Conservation (phyloP, 2,113 vertebrate species). For the Patagioenas fasciata region DNA sequence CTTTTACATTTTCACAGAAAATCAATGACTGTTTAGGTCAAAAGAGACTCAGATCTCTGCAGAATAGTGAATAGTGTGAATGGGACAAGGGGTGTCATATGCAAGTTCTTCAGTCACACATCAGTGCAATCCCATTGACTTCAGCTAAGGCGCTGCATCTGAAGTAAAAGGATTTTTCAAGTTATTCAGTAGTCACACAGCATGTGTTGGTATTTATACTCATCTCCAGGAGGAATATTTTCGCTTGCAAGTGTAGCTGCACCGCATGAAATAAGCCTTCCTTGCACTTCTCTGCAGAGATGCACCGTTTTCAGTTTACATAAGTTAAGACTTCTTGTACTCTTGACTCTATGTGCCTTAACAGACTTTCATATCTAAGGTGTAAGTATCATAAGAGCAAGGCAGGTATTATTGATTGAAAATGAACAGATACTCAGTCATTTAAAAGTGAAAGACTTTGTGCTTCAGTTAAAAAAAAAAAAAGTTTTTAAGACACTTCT, state of each 20-base stretch:
- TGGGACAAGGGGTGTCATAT: too few relatives aligned
- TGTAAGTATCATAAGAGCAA: background rate
- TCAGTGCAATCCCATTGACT: background rate
- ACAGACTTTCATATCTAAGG: background rate
- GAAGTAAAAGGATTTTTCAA: background rate
- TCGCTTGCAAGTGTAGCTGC: background rate
- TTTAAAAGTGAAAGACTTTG: background rate
- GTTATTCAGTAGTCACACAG: background rate
- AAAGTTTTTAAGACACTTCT: background rate
- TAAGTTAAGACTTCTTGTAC: background rate
- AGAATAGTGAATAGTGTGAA: rapidly evolving
- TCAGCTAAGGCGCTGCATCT: background rate
- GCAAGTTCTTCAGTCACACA: background rate
- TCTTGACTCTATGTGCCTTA: background rate
- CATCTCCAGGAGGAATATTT: background rate
- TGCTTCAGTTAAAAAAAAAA: background rate
- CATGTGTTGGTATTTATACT: background rate
- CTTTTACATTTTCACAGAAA: background rate
- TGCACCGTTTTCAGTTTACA: background rate
- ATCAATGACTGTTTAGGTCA: background rate
- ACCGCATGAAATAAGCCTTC: background rate
- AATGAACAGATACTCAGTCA: background rate
- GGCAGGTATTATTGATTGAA: background rate
- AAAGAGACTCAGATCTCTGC: background rate
- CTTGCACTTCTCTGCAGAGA: background rate